Conservation (phyloP, 2,113 vertebrate species). For the Panthera tigris region DNA sequence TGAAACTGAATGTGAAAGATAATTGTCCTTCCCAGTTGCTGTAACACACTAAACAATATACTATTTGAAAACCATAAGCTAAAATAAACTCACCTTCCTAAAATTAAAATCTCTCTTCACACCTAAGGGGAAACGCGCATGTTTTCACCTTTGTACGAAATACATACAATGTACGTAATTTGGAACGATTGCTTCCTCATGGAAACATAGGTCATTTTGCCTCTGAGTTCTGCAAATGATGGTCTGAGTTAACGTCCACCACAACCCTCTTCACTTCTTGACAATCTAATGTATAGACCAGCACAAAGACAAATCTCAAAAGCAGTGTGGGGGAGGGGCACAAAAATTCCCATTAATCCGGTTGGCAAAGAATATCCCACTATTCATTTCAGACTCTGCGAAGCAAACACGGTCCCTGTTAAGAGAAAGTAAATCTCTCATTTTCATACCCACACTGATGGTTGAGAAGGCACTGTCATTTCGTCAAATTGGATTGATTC, state of each 20-base stretch:
- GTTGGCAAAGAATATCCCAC: neutral
- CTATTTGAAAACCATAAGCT: neutral
- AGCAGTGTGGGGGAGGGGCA: neutral
- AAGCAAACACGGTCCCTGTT: neutral
- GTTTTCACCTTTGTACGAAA: slow-evolving; percentile 49
- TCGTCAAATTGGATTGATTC: neutral
- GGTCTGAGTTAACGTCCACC: neutral
- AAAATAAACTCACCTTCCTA: neutral
- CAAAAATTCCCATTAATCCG: neutral
- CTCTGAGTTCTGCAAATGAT: slow-evolving; percentile 1
- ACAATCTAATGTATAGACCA: neutral
- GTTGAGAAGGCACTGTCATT: neutral
- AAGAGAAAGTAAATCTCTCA: neutral
- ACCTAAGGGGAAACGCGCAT: slow-evolving; percentile 31
- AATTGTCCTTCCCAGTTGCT: slow-evolving; percentile 49
- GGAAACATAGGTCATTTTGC: slow-evolving; percentile 59
- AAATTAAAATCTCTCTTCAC: slow-evolving; percentile 24
- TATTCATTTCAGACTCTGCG: neutral
- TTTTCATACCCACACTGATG: neutral
- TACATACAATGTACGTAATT: slow-evolving; percentile 15
- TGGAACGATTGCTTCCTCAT: neutral
- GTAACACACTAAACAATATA: slow-evolving; percentile 54
- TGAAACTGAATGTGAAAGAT: slow-evolving; percentile 68
- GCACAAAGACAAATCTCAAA: slow-evolving; percentile 52
- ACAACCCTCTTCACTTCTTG: slow-evolving; percentile 14